A percentile compares a stretch with the other conserved stretches of the same genome.
phyloP scores from a whole-genome alignment of 2,888 invertebrate species.

The Ennomos quercinarius region DNA sequence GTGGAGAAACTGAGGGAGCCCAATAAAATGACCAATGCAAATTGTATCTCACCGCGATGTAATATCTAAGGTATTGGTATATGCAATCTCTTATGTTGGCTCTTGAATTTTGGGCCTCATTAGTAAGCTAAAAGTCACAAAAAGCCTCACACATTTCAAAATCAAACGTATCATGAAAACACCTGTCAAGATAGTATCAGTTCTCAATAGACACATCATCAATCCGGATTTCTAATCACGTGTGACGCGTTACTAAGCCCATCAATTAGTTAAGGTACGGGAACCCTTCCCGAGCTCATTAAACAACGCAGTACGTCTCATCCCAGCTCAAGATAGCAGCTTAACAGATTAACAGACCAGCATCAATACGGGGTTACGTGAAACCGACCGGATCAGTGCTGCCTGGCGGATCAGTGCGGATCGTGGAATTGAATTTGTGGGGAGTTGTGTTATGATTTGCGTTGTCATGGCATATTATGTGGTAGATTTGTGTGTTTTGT shows the following conservation, averaged over 20 bases:
- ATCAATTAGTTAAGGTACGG: constrained; percentile 37
- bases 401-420: constrained; percentile 29
- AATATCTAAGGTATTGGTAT: too few relatives aligned
- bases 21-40: too few relatives aligned
- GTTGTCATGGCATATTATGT: constrained; percentile 4
- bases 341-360: constrained; percentile 45
- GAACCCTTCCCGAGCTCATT: constrained; percentile 37
- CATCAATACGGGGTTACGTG: constrained; percentile 33
- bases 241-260: constrained; percentile 35
- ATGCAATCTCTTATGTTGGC: too few relatives aligned
- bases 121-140: too few relatives aligned
- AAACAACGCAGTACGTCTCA: constrained; percentile 36
- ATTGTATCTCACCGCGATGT: too few relatives aligned
- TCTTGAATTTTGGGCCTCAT: too few relatives aligned
- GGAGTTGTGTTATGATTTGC: constrained; percentile 14
- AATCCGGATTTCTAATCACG: constrained; percentile 34
- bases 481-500: too few relatives aligned
- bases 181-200: constrained; percentile 2
- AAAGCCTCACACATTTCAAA: neutral
- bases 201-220: constrained; percentile 11
- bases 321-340: constrained; percentile 38
- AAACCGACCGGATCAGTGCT: constrained; percentile 33
- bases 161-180: neutral
- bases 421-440: constrained; percentile 22
- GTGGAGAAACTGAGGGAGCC: too few relatives aligned